These are phyloP conservation scores for Sialis fuliginosa DNA, from an alignment of 2,888 invertebrate genomes.

Conservation along the genomic window DNA sequence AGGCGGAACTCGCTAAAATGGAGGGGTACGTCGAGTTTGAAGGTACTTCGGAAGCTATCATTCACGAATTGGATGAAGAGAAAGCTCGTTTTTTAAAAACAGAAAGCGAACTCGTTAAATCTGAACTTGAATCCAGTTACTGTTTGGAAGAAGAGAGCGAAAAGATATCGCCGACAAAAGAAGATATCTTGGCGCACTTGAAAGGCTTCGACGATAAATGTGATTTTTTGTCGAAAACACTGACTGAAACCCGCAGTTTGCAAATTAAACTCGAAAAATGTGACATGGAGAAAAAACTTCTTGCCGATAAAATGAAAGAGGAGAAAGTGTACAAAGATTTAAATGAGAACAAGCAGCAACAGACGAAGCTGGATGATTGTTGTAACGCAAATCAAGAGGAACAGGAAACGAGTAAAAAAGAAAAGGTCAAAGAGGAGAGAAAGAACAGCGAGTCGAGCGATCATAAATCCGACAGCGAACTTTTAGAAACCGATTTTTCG, in stretches of 20 bases:
- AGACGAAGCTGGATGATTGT: constrained; percentile 20
- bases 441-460: constrained; percentile 1
- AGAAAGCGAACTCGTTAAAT: constrained; percentile 7
- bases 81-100: constrained; percentile 1
- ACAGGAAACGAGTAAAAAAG: not conserved
- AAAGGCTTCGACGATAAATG: constrained; percentile 8
- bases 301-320: not conserved
- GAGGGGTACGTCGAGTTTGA: constrained; percentile 30
- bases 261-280: not conserved
- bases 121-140: constrained; percentile 7
- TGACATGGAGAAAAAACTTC: not conserved
- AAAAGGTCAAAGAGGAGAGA: not conserved
- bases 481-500: not conserved
- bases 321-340: constrained; percentile 14
- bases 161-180: not conserved
- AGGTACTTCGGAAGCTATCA: constrained; percentile 11
- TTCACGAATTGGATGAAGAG: not conserved
- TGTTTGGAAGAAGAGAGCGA: not conserved
- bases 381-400: constrained; percentile 14
- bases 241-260: not conserved
- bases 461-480: not conserved
- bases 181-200: constrained; percentile 5
- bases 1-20: constrained; percentile 55
- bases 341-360: constrained; percentile 18
- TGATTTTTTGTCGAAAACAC: not conserved